Evolutionary conservation across 2,113 vertebrate genomes (phyloP), one percentile per base, ranked within the genome.

Genomic region (Dunckerocampus dactyliophorus): DNA sequence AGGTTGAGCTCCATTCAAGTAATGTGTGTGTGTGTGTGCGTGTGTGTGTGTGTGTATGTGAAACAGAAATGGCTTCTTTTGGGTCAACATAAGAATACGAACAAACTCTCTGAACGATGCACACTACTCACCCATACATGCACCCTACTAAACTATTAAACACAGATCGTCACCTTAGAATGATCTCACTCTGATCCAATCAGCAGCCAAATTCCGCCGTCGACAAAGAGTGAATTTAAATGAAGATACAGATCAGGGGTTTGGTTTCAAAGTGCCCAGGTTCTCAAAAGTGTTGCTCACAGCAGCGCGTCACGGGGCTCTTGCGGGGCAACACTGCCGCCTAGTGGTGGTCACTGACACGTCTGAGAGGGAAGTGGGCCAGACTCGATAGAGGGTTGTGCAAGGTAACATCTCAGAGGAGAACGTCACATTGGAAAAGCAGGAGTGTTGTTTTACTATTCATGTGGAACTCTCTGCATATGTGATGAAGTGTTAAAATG

Each of bases 161-260:
- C 34, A 43, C 48, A 59, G 14, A 62, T 50, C 52, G 58, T 39
- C 3, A 12, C 37, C 11, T 13, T 24, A 15, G 13, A 22, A 51
- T 11, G 22, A 22, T 14, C 12, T 24, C 3, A 49, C 20, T 22
- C 48, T 14, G 21, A 14, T 22, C 49, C 4, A 16, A 51, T 82
- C 82, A 79, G 74, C 72, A 67, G 59, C 69, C 72, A 59, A 63
- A 34, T 67, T 60, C 45, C 57, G 51, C 31, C 0, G 58, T 68
- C 17, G 56, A 69, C 52, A 48, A 62, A 58, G 52, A 55, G 50
- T 17, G 82, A 80, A 86, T 81, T 78, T 52, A 71, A 83, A 87
- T 78, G 77, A 77, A 77, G 71, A 81, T 77, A 69, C 80, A 80
- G 74, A 79, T 79, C 72, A 69, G 77, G 2, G 48, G 8, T 50